phyloP scores from a whole-genome alignment of 64 coral and sea anemone genomes.

The Montipora foliosa region DNA sequence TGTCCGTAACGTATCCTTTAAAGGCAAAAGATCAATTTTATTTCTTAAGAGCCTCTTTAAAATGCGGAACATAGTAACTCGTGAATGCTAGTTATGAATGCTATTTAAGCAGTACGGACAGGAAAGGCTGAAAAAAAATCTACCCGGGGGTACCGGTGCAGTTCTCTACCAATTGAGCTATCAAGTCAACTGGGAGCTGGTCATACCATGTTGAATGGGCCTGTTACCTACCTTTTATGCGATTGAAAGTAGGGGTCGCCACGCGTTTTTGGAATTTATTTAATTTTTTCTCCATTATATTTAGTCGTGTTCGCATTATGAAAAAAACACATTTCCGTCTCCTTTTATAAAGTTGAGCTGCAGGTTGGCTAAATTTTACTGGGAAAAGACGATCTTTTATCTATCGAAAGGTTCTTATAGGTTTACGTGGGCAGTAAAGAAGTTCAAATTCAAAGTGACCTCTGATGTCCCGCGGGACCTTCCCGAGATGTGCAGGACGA shows the following conservation, averaged over 20 bases:
- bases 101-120: no score
- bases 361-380: no score
- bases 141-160: no score
- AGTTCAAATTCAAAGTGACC: background rate
- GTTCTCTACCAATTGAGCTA: no score
- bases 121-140: no score
- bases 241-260: background rate
- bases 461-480: background rate
- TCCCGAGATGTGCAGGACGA: background rate
- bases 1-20: background rate
- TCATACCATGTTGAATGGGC: background rate
- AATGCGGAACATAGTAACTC: slow-evolving; percentile 14
- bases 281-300: slow-evolving; percentile 6
- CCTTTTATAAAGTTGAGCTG: no score
- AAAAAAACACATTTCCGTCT: slow-evolving; percentile 8
- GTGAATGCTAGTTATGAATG: background rate
- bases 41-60: background rate
- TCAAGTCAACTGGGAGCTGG: no score
- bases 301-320: background rate
- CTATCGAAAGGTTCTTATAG: slow-evolving; percentile 13
- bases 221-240: slow-evolving; percentile 7
- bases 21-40: background rate
- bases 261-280: background rate
- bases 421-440: background rate
- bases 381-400: slow-evolving; percentile 13